phyloP scores from a whole-genome alignment of 2,888 invertebrate genomes.

The Himalopsyche anomala region DNA sequence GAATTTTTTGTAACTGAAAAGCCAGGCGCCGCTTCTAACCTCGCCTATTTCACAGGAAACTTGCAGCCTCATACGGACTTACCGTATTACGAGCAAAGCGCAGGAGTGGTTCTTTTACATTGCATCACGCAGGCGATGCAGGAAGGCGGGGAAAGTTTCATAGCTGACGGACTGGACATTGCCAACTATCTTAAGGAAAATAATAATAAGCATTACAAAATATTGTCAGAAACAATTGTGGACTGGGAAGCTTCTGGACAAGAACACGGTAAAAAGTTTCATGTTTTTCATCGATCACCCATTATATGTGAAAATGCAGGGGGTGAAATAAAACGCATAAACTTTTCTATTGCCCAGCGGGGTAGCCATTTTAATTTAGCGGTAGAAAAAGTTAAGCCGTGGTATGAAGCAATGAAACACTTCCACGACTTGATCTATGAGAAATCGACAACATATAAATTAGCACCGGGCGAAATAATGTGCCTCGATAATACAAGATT shows the following conservation, averaged over 20 bases:
- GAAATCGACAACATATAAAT: constrained; percentile 81
- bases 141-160: constrained; percentile 81
- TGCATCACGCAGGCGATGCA: constrained; percentile 81
- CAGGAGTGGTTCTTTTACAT: constrained; percentile 84
- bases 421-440: constrained; percentile 80
- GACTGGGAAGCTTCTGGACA: constrained; percentile 86
- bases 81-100: constrained; percentile 86
- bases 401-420: constrained; percentile 82
- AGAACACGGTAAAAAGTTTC: constrained; percentile 80
- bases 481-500: constrained; percentile 86
- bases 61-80: constrained; percentile 86
- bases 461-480: constrained; percentile 82
- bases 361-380: constrained; percentile 81
- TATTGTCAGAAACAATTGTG: constrained; percentile 78
- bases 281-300: constrained; percentile 79
- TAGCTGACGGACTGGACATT: constrained; percentile 82
- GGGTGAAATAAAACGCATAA: constrained; percentile 79
- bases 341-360: constrained; percentile 86
- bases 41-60: constrained; percentile 82
- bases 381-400: constrained; percentile 78
- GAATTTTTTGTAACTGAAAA: constrained; percentile 83
- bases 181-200: constrained; percentile 78
- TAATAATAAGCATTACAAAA: constrained; percentile 77
- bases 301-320: constrained; percentile 79
- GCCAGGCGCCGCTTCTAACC: constrained; percentile 81